Evolutionary conservation across 2,888 invertebrate genomes (phyloP).

Genomic region (Eristalinus aeneus): DNA sequence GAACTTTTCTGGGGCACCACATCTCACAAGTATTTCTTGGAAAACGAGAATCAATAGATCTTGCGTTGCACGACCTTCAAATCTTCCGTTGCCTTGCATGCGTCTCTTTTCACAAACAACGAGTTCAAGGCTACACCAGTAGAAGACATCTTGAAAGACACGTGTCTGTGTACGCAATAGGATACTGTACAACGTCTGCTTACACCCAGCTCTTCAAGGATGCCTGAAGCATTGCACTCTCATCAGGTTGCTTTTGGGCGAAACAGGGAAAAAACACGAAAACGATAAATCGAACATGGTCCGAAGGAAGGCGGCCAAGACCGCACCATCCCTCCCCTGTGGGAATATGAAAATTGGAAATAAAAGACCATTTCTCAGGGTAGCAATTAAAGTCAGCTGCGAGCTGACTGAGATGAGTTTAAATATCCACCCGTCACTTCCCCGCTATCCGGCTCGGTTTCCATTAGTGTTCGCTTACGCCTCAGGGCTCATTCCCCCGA

Average conservation of each 20-base stretch:
- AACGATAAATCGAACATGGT: neutral
- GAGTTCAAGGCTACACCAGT: neutral
- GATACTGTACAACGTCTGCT: neutral
- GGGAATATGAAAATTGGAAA: neutral
- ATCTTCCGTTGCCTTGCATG: neutral
- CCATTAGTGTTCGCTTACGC: slow-evolving; percentile 41
- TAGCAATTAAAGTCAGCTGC: slow-evolving; percentile 29
- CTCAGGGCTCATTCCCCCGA: slow-evolving; percentile 1
- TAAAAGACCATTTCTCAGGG: neutral
- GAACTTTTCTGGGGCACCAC: neutral
- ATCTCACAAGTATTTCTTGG: too few relatives aligned
- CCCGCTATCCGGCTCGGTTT: neutral
- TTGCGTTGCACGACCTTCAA: neutral
- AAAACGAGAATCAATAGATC: neutral
- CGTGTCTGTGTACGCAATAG: neutral
- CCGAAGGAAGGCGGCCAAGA: neutral
- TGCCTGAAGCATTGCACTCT: neutral
- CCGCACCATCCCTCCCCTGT: neutral
- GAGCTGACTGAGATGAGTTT: slow-evolving; percentile 18
- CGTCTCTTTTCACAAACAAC: neutral
- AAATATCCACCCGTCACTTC: neutral
- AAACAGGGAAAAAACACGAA: neutral
- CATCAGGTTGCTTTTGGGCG: neutral
- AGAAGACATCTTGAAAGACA: neutral
- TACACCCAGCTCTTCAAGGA: neutral